Base-by-base conservation (phyloP, 35 echinoderm and acorn worm species). In the Apostichopus parvimensis region DNA sequence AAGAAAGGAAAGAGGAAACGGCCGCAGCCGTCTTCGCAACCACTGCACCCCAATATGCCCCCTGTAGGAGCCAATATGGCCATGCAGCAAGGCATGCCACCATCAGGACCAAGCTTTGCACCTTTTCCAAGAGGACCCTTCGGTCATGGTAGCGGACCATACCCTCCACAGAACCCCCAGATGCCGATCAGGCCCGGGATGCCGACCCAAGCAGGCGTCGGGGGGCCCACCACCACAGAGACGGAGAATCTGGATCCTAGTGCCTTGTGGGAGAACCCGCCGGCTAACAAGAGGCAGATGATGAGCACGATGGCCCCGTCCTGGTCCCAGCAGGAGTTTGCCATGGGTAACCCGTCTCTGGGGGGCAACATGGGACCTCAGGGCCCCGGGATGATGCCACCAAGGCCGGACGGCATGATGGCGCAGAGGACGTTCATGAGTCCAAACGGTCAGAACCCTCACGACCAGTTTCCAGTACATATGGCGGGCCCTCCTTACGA, bases 181-280 rank as follows among this genome's bases (percentile, higher is more conserved):
- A 95, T 91, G 92, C 59, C 87, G 15, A 95, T 93, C 93, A 66
- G 93, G 65, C 95, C 95, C 4, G 85, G 86, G 24, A 82, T 93
- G 66, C 91, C 93, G 5, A 87, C 90, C 18, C 91, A 88, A 22
- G 86, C 61, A 8, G 86, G 86, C 17, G 22, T 88, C 9, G 86
- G 86, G 54, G 86, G 86, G 54, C 86, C 91, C 56, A 68, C 87
- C 72, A 91, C 93, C 1, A 95, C 95, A 34, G 97, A 99, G 88
- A 99, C 97, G 22, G 97, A 99, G 79, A 94, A 99, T 89, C 93
- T 99, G 17, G 95, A 96, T 77, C 97, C 97, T 56, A 99, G 94
- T 92, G 97, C 97, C 25, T 93, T 99, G 91, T 99, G 97, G 97
- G 97, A 99, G 80, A 93, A 92, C 79, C 97, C 97, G 8, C 91